Evolutionary conservation across 1,140 invertebrate species (phyloP).

Genomic region (Heliconius congener): DNA sequence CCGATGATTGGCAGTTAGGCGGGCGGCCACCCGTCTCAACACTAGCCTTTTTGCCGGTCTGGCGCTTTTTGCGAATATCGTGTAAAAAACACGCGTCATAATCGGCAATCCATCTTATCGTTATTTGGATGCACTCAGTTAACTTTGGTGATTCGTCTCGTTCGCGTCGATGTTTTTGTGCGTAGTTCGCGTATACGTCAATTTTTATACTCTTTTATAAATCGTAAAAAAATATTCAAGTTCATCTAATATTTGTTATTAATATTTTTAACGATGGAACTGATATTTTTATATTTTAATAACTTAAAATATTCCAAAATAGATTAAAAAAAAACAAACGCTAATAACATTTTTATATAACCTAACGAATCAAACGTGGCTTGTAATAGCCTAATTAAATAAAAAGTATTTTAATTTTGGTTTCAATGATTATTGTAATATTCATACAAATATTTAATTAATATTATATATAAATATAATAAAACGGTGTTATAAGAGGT

Average conservation of each 20-base stretch:
- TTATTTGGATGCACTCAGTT: conserved; percentile 32
- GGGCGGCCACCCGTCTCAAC: conserved; percentile 42
- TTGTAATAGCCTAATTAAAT: no score
- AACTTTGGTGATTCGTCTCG: conserved; percentile 16
- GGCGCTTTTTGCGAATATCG: conserved; percentile 49
- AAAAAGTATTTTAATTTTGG: no score
- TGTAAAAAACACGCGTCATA: conserved; percentile 42
- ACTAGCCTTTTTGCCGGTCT: conserved; percentile 49
- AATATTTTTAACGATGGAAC: no score
- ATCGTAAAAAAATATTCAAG: not conserved
- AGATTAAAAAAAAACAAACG: no score
- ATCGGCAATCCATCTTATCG: conserved; percentile 38
- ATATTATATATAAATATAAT: not conserved
- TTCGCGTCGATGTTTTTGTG: conserved; percentile 8
- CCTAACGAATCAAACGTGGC: no score
- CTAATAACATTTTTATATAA: no score
- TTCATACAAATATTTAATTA: not conserved
- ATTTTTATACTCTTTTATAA: not conserved
- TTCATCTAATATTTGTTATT: not conserved
- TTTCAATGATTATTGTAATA: no score
- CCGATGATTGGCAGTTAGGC: conserved; percentile 43
- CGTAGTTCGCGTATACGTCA: not conserved
- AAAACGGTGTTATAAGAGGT: not conserved
- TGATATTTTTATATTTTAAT: no score
- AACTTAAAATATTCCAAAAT: no score